Evolutionary conservation across 2,113 vertebrate genomes (phyloP).

Genomic region (Pseudorhombus dupliciocellatus): DNA sequence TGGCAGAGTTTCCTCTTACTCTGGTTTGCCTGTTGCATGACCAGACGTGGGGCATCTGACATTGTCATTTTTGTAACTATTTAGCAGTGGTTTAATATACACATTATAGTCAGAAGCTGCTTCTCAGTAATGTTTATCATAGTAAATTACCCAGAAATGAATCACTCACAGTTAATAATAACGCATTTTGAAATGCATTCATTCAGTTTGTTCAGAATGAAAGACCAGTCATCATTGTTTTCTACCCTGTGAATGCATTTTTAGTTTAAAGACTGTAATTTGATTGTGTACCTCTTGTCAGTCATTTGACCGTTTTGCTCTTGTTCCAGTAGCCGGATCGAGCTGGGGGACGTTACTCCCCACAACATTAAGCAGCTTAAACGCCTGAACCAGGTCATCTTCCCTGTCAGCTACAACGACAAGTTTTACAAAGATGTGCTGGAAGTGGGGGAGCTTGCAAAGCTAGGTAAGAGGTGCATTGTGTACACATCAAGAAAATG

Average conservation of each 20-base stretch:
- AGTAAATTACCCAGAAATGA: too few species aligned
- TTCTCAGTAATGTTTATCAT: too few species aligned
- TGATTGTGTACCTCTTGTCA: constrained; percentile 3
- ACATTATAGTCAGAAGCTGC: too few species aligned
- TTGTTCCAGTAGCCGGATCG: constrained; percentile 99
- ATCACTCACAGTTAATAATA: too few species aligned
- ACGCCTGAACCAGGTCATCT: constrained; percentile 99
- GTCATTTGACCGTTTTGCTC: constrained; percentile 89
- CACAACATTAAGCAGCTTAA: constrained; percentile 99
- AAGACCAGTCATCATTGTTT: too few species aligned
- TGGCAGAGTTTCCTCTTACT: not conserved
- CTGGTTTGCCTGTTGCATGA: not conserved
- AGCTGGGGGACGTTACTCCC: constrained; percentile 99
- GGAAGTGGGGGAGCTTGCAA: constrained; percentile 98
- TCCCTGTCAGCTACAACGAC: constrained; percentile 99
- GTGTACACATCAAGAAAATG: not conserved
- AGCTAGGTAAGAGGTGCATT: constrained; percentile 86
- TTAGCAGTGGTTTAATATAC: too few species aligned
- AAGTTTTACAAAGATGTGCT: constrained; percentile 99
- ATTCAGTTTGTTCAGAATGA: too few species aligned
- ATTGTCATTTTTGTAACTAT: not conserved
- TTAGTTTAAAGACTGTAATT: not conserved
- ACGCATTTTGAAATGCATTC: too few species aligned
- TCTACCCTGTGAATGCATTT: not conserved
- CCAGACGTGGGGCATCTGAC: not conserved